phyloP scores from a whole-genome alignment of 2,113 vertebrate species.

The Rhadina sibilatrix region DNA sequence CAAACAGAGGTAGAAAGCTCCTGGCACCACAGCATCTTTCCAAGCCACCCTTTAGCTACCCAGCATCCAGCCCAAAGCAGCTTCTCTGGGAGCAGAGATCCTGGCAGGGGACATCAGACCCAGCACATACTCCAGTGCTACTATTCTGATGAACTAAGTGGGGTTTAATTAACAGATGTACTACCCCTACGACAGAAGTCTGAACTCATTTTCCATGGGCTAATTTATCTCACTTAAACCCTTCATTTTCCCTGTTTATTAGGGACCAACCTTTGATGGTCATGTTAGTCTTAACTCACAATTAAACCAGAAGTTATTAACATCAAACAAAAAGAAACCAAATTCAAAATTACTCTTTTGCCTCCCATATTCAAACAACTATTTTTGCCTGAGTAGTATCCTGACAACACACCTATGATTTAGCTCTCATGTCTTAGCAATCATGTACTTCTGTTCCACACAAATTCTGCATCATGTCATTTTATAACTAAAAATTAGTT shows the following conservation, averaged over 20 bases:
- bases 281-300: not conserved
- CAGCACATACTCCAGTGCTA: not conserved
- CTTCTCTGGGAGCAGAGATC: not conserved
- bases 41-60: not conserved
- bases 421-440: not conserved
- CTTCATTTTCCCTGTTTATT: not conserved
- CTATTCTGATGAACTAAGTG: not conserved
- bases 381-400: not conserved
- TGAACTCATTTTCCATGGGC: constrained; percentile 3
- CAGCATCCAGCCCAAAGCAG: not conserved
- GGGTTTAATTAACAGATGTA: not conserved
- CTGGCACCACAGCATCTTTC: not conserved
- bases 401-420: not conserved
- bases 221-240: constrained; percentile 41
- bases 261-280: not conserved
- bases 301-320: constrained; percentile 6
- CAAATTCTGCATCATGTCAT: not conserved
- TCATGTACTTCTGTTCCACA: not conserved
- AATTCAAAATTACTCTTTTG: not conserved
- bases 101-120: not conserved
- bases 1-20: not conserved
- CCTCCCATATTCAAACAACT: not conserved
- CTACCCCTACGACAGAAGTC: not conserved
- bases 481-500: not conserved
- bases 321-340: not conserved